Evolutionary conservation across 2,113 vertebrate species (phyloP).

Genomic region (Notiomystis cincta): DNA sequence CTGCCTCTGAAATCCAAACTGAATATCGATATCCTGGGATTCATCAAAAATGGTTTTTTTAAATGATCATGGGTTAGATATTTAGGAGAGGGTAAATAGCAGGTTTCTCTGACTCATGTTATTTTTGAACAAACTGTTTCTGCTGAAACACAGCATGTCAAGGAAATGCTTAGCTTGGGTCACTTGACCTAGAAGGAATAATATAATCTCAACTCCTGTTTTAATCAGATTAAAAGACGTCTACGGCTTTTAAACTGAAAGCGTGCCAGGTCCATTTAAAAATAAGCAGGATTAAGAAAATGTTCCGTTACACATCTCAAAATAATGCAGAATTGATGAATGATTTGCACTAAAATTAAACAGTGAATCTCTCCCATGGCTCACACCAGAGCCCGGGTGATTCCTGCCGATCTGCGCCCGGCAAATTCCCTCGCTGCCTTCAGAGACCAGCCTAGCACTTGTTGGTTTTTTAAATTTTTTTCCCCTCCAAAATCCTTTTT

Average conservation of each 20-base stretch:
- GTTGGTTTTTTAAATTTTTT: background rate
- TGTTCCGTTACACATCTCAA: background rate
- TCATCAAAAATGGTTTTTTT: background rate
- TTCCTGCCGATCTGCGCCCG: background rate
- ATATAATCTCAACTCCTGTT: background rate
- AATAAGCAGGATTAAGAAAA: slow-evolving; percentile 4
- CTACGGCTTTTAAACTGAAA: background rate
- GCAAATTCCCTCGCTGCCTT: background rate
- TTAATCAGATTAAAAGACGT: slow-evolving; percentile 8
- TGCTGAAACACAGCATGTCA: background rate
- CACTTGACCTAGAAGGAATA: background rate
- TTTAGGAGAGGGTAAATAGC: background rate
- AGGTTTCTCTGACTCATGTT: background rate
- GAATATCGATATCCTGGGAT: background rate
- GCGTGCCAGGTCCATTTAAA: background rate
- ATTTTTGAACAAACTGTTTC: background rate
- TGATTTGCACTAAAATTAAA: background rate
- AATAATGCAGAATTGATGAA: slow-evolving; percentile 6
- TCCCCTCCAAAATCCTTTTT: background rate
- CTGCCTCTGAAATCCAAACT: background rate
- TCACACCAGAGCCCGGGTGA: background rate
- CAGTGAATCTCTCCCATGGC: background rate
- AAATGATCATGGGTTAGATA: background rate
- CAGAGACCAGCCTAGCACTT: background rate
- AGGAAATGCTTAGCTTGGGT: background rate